A percentile compares a stretch with the other conserved stretches of the same genome.
Evolutionary conservation across 2,888 invertebrate species (phyloP).

Genomic region (Nipponacmea schrenckii): DNA sequence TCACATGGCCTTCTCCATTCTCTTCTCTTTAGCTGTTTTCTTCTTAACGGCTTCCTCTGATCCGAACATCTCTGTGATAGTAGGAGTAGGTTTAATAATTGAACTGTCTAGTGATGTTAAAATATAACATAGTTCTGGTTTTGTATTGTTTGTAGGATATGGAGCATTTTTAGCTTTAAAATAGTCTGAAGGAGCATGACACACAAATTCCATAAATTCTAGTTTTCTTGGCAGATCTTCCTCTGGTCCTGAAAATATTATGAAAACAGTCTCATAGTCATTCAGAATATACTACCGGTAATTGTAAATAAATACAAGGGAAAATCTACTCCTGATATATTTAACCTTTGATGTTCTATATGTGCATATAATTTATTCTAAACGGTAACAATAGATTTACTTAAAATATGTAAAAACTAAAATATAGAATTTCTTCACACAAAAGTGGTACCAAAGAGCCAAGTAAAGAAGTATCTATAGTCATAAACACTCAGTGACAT

Average conservation of each 20-base stretch:
- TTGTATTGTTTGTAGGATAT: slow-evolving; percentile 72
- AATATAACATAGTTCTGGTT: slow-evolving; percentile 63
- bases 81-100: slow-evolving; percentile 53
- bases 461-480: too few species aligned
- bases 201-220: slow-evolving; percentile 89
- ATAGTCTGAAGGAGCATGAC: slow-evolving; percentile 93
- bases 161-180: slow-evolving; percentile 79
- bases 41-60: slow-evolving; percentile 28
- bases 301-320: too few species aligned
- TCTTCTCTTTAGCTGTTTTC: slow-evolving; percentile 18
- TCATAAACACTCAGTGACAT: too few species aligned
- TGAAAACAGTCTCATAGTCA: neutral
- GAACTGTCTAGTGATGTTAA: slow-evolving; percentile 61
- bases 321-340: too few species aligned
- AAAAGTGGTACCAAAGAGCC: too few species aligned
- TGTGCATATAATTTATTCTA: too few species aligned
- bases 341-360: too few species aligned
- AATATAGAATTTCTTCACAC: too few species aligned
- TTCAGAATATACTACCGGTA: neutral
- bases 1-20: slow-evolving; percentile 10
- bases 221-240: slow-evolving; percentile 88
- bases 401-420: too few species aligned
- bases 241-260: slow-evolving; percentile 79
- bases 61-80: slow-evolving; percentile 60
- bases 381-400: too few species aligned